A percentile compares a stretch with the other conserved stretches of the same genome.
Conservation (phyloP, 2,797 vertebrate species). For the Sitta carolinensis region DNA sequence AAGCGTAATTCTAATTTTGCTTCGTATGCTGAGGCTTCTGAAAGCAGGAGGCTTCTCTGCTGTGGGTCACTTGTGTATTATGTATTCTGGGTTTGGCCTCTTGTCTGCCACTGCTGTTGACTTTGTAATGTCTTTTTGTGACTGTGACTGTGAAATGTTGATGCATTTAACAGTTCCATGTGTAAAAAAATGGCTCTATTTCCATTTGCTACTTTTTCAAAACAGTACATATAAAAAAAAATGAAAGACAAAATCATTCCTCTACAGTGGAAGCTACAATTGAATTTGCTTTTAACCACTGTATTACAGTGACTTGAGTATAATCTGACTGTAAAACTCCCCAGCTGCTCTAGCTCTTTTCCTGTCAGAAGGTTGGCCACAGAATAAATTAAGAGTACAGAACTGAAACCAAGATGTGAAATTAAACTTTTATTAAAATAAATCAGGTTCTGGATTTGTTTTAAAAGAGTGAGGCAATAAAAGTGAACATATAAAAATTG, state of each 20-base stretch:
- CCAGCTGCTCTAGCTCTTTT: conserved; percentile 44
- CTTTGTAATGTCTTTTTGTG: background rate
- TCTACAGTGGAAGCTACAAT: background rate
- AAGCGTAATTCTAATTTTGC: background rate
- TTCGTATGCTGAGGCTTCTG: background rate
- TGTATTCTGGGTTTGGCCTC: background rate
- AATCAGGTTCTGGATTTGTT: conserved; percentile 62
- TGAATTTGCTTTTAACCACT: conserved; percentile 7
- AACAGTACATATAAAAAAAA: background rate
- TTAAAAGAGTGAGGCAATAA: conserved; percentile 65
- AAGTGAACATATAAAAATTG: conserved; percentile 56
- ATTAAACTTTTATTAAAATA: conserved; percentile 73
- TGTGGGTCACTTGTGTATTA: background rate
- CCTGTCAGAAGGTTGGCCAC: conserved; percentile 30
- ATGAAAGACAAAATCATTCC: background rate
- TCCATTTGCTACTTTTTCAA: background rate
- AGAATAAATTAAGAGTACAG: conserved; percentile 66
- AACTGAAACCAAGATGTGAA: conserved; percentile 68
- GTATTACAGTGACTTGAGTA: background rate
- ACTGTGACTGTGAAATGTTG: background rate
- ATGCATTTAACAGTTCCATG: background rate
- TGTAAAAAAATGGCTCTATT: background rate
- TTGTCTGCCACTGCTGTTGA: background rate
- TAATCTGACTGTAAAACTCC: conserved; percentile 29
- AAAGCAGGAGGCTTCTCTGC: background rate